Conservation (phyloP, 2,888 invertebrate genomes). For the Cybosia mesomella region DNA sequence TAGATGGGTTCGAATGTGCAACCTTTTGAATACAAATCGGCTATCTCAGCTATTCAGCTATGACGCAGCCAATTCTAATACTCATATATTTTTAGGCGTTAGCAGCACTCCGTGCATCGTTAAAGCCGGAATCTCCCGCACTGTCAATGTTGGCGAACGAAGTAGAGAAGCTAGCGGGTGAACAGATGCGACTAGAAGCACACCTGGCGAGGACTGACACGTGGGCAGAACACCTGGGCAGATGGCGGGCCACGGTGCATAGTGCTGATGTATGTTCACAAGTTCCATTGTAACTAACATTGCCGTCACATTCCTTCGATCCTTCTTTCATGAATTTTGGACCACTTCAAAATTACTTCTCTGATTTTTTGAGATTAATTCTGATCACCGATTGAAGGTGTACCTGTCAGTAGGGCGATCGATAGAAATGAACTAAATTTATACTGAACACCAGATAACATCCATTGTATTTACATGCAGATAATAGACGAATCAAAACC, state of each 20-base stretch:
- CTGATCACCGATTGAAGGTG: too few species aligned
- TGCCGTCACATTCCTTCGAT: too few species aligned
- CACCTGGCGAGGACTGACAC: slow-evolving; percentile 95
- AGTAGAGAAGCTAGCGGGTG: slow-evolving; percentile 93
- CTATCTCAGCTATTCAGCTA: too few species aligned
- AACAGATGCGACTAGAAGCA: slow-evolving; percentile 93
- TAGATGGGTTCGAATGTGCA: too few species aligned
- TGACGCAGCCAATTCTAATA: not conserved
- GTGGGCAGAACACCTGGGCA: slow-evolving; percentile 96
- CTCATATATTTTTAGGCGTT: slow-evolving; percentile 85
- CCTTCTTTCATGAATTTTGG: too few species aligned
- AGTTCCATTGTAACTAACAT: not conserved
- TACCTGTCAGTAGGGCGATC: too few species aligned
- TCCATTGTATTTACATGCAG: slow-evolving; percentile 61
- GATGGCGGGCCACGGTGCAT: slow-evolving; percentile 95
- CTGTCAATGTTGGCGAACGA: slow-evolving; percentile 93
- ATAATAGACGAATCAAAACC: slow-evolving; percentile 89
- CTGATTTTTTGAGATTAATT: too few species aligned
- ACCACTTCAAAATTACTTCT: too few species aligned
- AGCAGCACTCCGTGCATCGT: slow-evolving; percentile 92
- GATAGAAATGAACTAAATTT: too few species aligned
- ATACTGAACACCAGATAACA: not conserved
- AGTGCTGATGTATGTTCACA: slow-evolving; percentile 90
- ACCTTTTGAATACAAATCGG: too few species aligned
- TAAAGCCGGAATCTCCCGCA: slow-evolving; percentile 94